Conservation (phyloP, 2,888 invertebrate genomes). For the Blastobasis lacticolella region DNA sequence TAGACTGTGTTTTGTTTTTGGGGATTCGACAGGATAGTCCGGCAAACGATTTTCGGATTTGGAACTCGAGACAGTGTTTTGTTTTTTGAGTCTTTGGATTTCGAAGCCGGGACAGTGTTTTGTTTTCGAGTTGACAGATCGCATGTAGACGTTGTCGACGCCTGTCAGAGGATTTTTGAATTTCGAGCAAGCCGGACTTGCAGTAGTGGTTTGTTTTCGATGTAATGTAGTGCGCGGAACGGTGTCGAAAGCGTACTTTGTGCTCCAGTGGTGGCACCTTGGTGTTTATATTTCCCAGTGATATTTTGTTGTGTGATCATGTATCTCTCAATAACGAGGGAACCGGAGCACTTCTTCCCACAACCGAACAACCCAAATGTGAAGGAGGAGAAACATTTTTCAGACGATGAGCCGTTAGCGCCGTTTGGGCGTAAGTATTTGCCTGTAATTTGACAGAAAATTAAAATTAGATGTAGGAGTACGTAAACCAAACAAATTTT, state of each 20-base stretch:
- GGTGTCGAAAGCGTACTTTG: neutral
- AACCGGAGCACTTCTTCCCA: conserved; percentile 62
- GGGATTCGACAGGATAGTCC: neutral
- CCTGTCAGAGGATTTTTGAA: too few species aligned
- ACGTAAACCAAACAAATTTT: neutral
- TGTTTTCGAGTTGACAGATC: neutral
- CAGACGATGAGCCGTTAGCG: conserved; percentile 55
- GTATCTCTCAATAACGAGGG: conserved; percentile 67
- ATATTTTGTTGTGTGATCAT: conserved; percentile 22
- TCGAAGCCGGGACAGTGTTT: neutral
- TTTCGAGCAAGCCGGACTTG: too few species aligned
- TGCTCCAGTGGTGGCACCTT: neutral
- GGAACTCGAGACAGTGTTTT: neutral
- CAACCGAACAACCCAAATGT: conserved; percentile 50
- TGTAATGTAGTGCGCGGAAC: neutral
- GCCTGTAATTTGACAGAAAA: neutral
- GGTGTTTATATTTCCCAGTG: neutral
- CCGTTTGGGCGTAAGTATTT: conserved; percentile 53
- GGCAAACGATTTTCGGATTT: neutral
- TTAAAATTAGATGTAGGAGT: neutral
- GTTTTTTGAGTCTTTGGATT: neutral
- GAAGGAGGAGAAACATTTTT: conserved; percentile 53
- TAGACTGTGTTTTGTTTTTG: too few species aligned
- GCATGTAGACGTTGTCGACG: neutral
- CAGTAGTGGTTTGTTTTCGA: too few species aligned